These are phyloP conservation scores for Psophia crepitans DNA, from an alignment of 2,113 vertebrate genomes.

Conservation along the genomic window DNA sequence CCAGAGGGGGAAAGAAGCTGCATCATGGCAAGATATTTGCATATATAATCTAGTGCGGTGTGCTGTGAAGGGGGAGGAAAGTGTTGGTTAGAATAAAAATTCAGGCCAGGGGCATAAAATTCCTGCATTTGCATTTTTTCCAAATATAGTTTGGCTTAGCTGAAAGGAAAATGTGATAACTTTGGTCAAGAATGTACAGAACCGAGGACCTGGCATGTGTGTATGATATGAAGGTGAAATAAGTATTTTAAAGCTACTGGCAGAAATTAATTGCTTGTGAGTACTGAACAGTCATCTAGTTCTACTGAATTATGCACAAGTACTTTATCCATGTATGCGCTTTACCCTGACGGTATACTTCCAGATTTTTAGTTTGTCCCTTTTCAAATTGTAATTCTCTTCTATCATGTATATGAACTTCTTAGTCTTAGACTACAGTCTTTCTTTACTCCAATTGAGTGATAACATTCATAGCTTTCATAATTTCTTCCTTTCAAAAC, in stretches of 20 bases:
- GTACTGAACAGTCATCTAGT: not conserved
- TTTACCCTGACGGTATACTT: not conserved
- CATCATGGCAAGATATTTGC: not conserved
- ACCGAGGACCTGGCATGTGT: not conserved
- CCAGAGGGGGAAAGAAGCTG: constrained; percentile 69
- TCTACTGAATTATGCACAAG: not conserved
- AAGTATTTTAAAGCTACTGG: not conserved
- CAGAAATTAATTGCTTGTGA: not conserved
- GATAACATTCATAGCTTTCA: not conserved
- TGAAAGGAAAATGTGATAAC: not conserved
- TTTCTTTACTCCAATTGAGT: not conserved
- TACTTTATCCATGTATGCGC: not conserved
- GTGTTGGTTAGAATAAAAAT: not conserved
- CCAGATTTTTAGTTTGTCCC: not conserved
- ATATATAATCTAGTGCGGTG: not conserved
- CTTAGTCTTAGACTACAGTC: not conserved
- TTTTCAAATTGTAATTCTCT: not conserved
- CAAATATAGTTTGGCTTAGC: not conserved
- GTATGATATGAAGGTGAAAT: not conserved
- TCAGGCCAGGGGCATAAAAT: not conserved
- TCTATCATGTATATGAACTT: not conserved
- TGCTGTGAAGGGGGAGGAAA: not conserved
- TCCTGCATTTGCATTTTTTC: not conserved
- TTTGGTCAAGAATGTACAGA: not conserved
- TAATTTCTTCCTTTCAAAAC: not conserved